These are phyloP conservation scores for Falco biarmicus DNA, from an alignment of 2,797 vertebrate species.

Conservation along the genomic window DNA sequence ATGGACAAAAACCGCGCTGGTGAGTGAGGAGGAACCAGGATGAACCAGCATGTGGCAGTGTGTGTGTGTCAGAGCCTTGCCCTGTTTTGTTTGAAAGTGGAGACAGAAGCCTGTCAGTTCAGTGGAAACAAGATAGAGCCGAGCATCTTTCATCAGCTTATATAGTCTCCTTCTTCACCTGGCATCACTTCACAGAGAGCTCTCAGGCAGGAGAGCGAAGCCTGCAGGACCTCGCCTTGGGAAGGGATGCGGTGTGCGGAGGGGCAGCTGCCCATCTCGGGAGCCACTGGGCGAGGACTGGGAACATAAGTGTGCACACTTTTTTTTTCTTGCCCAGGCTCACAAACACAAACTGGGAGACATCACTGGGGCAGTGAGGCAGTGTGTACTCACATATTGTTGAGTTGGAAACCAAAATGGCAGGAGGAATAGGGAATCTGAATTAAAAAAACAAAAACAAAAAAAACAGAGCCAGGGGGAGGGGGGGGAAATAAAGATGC, in stretches of 20 bases:
- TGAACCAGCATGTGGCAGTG: rapidly evolving
- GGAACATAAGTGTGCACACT: too few species aligned
- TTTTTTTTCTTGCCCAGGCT: neutral
- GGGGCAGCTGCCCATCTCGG: rapidly evolving
- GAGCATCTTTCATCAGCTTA: neutral
- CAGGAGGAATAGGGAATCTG: neutral
- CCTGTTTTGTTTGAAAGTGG: neutral
- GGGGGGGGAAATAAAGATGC: neutral
- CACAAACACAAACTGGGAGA: neutral
- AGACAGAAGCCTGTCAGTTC: neutral
- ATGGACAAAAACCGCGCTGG: neutral
- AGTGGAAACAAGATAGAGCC: neutral
- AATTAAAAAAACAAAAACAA: neutral
- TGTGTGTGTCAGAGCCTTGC: neutral
- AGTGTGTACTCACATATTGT: too few species aligned
- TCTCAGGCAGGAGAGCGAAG: neutral
- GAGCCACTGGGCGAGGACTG: too few species aligned
- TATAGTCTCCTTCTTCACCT: neutral
- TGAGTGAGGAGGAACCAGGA: too few species aligned
- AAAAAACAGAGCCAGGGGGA: too few species aligned
- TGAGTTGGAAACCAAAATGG: neutral
- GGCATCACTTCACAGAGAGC: neutral
- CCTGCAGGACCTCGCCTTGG: neutral
- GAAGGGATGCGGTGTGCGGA: too few species aligned
- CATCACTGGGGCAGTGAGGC: neutral